A percentile compares a stretch with the other conserved stretches of the same genome.
Conservation (phyloP, 2,113 vertebrate species). For the Accipiter cooperii region DNA sequence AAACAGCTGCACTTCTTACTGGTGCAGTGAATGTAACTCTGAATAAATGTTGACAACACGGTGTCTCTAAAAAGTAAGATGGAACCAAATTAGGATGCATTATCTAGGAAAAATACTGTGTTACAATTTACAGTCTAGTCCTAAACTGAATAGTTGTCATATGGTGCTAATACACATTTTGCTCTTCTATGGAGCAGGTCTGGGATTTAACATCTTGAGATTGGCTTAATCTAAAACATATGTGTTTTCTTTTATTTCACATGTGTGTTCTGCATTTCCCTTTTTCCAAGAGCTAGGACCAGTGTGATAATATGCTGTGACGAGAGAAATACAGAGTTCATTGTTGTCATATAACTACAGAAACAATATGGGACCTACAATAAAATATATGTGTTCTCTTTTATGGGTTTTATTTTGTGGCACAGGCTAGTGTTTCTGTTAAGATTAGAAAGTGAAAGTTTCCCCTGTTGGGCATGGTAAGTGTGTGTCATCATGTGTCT, state of each 20-base stretch:
- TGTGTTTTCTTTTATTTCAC: constrained; percentile 42
- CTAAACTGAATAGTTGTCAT: background rate
- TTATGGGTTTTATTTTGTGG: background rate
- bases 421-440: background rate
- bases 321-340: background rate
- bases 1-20: background rate
- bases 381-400: background rate
- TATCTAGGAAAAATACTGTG: background rate
- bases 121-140: background rate
- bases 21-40: background rate
- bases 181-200: background rate
- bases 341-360: background rate
- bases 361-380: background rate
- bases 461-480: background rate
- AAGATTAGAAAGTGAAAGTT: background rate
- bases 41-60: background rate
- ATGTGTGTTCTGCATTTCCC: background rate
- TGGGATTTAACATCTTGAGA: constrained; percentile 1
- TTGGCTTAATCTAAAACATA: background rate
- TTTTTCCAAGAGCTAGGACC: background rate
- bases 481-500: background rate
- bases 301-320: background rate
- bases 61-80: background rate
- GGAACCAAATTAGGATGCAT: background rate
- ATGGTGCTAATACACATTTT: background rate